Evolutionary conservation across 2,888 invertebrate species (phyloP), one percentile per base, ranked within the genome.

Genomic region (Esperia sulphurella): DNA sequence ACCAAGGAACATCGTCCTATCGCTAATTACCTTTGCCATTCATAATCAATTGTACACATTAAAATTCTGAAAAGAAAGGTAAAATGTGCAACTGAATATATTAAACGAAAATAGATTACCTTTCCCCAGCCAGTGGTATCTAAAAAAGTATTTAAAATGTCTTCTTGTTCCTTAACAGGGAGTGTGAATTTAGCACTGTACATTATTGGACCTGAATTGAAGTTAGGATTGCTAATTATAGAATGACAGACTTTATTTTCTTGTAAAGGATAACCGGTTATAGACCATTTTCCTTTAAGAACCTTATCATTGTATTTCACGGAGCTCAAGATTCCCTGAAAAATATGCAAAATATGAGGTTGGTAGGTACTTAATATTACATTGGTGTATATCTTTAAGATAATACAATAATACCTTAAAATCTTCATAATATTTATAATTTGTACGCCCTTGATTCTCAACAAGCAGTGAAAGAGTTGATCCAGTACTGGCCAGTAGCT

Each of bases 401-500:
- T n/a, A n/a, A n/a, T n/a, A n/a, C n/a, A n/a, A n/a, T n/a, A n/a
- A 35, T 6, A 35, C 35, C 35, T 35, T 35, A 35, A 35, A 35
- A 35, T 35, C 35, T 3, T 35, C 10, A n/a, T 8, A 4, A 35
- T 8, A 35, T 8, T 39, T 9, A 14, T 82, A 95, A 75, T 95
- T 96, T 40, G 95, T 91, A 45, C 96, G 91, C 8, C 97, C 97
- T 88, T 95, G 95, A 74, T 95, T 96, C 80, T 97, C 97, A 0
- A 92, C 92, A 0, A 92, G 65, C 39, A 92, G 76, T 45, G 92
- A 92, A 13, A 92, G 53, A 1, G 68, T 71, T 2, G 79, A 79
- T 5, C 85, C 86, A 33, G 75, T 65, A 21, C 79, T 82, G 21
- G 78, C 70, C 52, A 65, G 71, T 13, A 92, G 50, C n/a, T n/a